Evolutionary conservation across 2,797 vertebrate genomes (phyloP).

Genomic region (Danio kyathit): DNA sequence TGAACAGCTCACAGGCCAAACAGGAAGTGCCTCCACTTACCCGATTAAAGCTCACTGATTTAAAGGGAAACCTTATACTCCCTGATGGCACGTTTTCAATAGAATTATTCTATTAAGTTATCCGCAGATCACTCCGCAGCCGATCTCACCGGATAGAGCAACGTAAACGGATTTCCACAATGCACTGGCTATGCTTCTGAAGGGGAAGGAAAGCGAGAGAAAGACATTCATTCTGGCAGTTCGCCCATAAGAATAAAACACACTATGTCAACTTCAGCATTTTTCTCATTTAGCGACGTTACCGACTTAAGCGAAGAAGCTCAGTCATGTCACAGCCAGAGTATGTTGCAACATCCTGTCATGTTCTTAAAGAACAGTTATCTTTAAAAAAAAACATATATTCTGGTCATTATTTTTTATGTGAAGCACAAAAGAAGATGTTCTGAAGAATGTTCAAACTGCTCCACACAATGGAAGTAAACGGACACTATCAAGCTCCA

Average conservation of each 20-base stretch:
- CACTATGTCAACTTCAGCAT: slow-evolving; percentile 2
- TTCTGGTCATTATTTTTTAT: not conserved
- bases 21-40: slow-evolving; percentile 56
- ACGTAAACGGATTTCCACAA: slow-evolving; percentile 50
- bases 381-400: not conserved
- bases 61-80: slow-evolving; percentile 67
- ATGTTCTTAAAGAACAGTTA: not conserved
- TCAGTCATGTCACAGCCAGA: slow-evolving; percentile 8
- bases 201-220: slow-evolving; percentile 3
- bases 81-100: slow-evolving; percentile 65
- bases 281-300: not conserved
- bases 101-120: slow-evolving; percentile 72
- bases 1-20: slow-evolving; percentile 50
- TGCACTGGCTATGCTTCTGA: slow-evolving; percentile 10
- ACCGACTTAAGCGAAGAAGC: not conserved
- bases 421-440: not conserved
- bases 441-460: slow-evolving; percentile 3
- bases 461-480: not conserved
- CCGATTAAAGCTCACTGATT: slow-evolving; percentile 61
- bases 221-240: slow-evolving; percentile 16
- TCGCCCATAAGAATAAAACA: not conserved
- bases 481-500: not conserved
- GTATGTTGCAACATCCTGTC: not conserved
- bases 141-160: slow-evolving; percentile 49
- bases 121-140: slow-evolving; percentile 65